Evolutionary conservation across 1,140 invertebrate genomes (phyloP).

Genomic region (Planococcus citri): DNA sequence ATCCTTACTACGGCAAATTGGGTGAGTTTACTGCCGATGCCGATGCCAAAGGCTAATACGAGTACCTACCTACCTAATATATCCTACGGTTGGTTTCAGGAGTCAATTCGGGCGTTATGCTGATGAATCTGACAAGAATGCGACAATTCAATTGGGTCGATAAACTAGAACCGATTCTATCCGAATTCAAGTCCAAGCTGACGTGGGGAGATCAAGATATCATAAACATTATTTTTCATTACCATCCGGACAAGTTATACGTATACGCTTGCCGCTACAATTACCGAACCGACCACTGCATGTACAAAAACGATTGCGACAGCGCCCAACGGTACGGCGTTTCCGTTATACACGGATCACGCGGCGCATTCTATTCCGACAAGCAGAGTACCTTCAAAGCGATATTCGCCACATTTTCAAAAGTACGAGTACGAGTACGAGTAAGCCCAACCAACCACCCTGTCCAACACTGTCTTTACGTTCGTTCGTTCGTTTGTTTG

Average conservation of each 20-base stretch:
- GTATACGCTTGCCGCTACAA: conserved; percentile 79
- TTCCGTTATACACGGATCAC: conserved; percentile 74
- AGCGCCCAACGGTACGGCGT: conserved; percentile 62
- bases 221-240: conserved; percentile 90
- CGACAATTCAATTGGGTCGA: conserved; percentile 69
- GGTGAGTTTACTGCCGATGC: no score
- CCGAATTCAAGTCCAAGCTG: conserved; percentile 72
- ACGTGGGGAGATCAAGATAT: conserved; percentile 98
- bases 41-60: no score
- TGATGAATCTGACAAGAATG: conserved; percentile 92
- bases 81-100: conserved; percentile 41
- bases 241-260: conserved; percentile 71
- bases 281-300: conserved; percentile 87
- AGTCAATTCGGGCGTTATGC: conserved; percentile 90
- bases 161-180: conserved; percentile 69
- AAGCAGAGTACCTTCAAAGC: conserved; percentile 78
- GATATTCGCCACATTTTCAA: conserved; percentile 56
- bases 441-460: no score
- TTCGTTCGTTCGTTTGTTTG: neutral
- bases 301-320: conserved; percentile 77
- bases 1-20: conserved; percentile 82
- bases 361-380: conserved; percentile 67
- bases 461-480: conserved; percentile 33
- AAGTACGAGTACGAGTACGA: conserved; percentile 39
- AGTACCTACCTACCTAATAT: neutral